Evolutionary conservation across 2,888 invertebrate species (phyloP), one percentile per base, ranked within the genome.

Genomic region (Gymnoscelis rufifasciata): DNA sequence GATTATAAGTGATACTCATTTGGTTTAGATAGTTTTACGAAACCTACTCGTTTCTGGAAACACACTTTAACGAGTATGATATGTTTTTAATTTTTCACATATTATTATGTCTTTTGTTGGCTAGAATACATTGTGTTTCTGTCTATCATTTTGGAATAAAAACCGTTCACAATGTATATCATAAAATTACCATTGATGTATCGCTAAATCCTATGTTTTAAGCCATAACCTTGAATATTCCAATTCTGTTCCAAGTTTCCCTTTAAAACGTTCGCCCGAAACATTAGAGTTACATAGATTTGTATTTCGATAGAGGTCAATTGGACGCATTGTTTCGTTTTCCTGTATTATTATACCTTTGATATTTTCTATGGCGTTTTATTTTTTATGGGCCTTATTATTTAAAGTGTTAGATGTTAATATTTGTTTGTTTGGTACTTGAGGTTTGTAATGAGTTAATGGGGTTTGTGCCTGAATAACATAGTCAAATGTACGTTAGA

Each of bases 231-330:
- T 68, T 64, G 67, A 58, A 76, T 78, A 76, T 77, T n/a, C 76
- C 77, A 83, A 82, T 83, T 82, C 71, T 57, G 64, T 68, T 41
- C 64, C 62, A 58, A 78, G 77, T 79, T 81, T 79, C 80, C 80
- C 78, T 79, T 76, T 71, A 77, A 78, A 77, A 69, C 73, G 72
- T 66, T 71, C 75, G 71, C 66, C 75, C 78, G 69, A 81, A 81
- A 84, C 79, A 77, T 79, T 78, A 76, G 69, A 75, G 74, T 68
- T 76, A 78, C 79, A 69, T 68, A 82, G 83, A 83, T 84, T 70
- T 64, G 63, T 69, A 54, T 56, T 48, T 54, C 61, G 83, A 83
- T 84, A 81, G 71, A 65, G 68, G 69, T 65, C 67, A 71, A 64
- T 52, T 54, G 56, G 62, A 54, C 52, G 70, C 77, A 79, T 81